phyloP scores from a whole-genome alignment of 2,888 invertebrate species.

The Dolichopus griseipennis region DNA sequence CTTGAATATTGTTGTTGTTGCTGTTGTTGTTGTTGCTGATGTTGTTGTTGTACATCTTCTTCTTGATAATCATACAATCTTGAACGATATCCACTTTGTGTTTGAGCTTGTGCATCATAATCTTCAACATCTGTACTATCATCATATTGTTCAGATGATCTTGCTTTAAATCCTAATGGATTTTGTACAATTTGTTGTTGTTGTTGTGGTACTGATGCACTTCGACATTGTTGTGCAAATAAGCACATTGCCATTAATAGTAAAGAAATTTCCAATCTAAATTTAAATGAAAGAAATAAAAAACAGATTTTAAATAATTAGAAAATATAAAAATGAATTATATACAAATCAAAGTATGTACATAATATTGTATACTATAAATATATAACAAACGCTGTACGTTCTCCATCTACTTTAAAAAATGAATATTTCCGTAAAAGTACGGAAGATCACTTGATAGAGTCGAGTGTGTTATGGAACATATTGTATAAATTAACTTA shows the following conservation, averaged over 20 bases:
- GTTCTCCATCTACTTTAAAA: too few relatives aligned
- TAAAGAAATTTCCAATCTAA: constrained; percentile 2
- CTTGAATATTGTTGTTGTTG: constrained; percentile 28
- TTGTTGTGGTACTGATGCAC: not conserved
- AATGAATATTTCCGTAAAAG: constrained; percentile 3
- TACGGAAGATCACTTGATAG: too few relatives aligned
- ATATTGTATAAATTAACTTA: too few relatives aligned
- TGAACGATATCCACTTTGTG: constrained; percentile 37
- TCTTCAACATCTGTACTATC: constrained; percentile 26
- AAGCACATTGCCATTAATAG: not conserved
- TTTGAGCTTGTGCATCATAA: constrained; percentile 41
- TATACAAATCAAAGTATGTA: too few relatives aligned
- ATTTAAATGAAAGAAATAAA: not conserved
- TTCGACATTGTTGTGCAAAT: not conserved
- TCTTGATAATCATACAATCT: constrained; percentile 36
- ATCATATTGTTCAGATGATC: constrained; percentile 32
- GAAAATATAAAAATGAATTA: not conserved
- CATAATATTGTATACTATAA: not conserved
- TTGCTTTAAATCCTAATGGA: constrained; percentile 37
- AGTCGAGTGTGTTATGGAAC: too few relatives aligned
- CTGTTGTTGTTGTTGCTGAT: constrained; percentile 33
- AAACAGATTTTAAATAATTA: not conserved
- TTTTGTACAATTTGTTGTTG: constrained; percentile 19
- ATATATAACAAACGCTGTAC: too few relatives aligned
- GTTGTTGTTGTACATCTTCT: constrained; percentile 39